Evolutionary conservation across 2,797 vertebrate genomes (phyloP).

Genomic region (Propithecus deckenii): DNA sequence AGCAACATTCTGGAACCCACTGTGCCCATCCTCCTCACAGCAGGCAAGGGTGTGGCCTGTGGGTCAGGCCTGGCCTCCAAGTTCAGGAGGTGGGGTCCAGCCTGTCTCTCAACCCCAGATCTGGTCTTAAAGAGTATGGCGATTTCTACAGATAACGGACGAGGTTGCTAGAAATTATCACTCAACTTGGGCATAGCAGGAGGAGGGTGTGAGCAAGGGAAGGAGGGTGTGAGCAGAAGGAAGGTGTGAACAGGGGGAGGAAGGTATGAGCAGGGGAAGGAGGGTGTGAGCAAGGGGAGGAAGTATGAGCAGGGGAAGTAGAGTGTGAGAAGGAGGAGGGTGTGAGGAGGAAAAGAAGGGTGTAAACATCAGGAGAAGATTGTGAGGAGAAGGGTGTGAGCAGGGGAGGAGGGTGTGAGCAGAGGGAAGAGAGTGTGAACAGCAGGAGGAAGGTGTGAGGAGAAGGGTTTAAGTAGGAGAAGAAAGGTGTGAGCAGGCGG

Average conservation of each 20-base stretch:
- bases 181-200: background rate
- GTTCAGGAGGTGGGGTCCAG: background rate
- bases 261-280: background rate
- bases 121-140: background rate
- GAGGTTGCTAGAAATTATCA: background rate
- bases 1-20: background rate
- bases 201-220: background rate
- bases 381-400: background rate
- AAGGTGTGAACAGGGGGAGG: background rate
- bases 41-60: too few relatives aligned
- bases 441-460: background rate
- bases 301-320: background rate
- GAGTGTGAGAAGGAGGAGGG: background rate
- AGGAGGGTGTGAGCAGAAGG: background rate
- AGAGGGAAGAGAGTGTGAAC: fast-evolving
- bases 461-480: background rate
- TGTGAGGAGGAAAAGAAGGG: background rate
- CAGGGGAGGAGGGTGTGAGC: background rate
- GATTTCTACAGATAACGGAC: background rate
- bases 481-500: background rate
- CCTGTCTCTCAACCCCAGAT: background rate
- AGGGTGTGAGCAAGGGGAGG: background rate
- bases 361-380: background rate
- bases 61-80: background rate
- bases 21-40: background rate